These are phyloP conservation scores for Onychostruthus taczanowskii DNA, from an alignment of 2,113 vertebrate species.

Conservation along the genomic window DNA sequence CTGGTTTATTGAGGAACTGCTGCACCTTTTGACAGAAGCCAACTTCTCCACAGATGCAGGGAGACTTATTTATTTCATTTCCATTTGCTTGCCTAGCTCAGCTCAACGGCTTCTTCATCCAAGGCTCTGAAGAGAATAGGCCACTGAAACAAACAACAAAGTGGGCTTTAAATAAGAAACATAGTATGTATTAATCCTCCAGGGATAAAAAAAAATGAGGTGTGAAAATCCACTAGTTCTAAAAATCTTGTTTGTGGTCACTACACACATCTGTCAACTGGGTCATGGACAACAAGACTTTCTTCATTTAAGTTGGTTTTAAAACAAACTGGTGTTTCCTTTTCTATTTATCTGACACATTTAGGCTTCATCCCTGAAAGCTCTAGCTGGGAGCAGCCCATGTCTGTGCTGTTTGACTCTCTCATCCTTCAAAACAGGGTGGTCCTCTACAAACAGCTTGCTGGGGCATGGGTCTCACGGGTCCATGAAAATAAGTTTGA, in stretches of 20 bases:
- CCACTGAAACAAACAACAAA: background rate
- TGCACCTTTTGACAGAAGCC: background rate
- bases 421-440: background rate
- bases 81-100: background rate
- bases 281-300: background rate
- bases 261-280: background rate
- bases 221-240: background rate
- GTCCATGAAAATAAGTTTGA: background rate
- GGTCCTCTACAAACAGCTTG: background rate
- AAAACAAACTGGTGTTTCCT: background rate
- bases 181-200: background rate
- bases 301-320: background rate
- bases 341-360: background rate
- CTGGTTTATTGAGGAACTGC: background rate
- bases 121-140: background rate
- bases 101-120: background rate
- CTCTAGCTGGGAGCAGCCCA: background rate
- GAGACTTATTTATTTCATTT: background rate
- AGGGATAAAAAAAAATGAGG: background rate
- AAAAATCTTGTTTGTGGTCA: background rate
- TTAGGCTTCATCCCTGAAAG: background rate
- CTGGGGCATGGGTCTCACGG: background rate
- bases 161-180: background rate
- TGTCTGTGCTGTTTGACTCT: background rate
- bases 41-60: background rate